Percentiles rank a stretch among this genome's conserved stretches.
Conservation (phyloP, 1,140 invertebrate genomes). For the Drosophila kurseongensis region DNA sequence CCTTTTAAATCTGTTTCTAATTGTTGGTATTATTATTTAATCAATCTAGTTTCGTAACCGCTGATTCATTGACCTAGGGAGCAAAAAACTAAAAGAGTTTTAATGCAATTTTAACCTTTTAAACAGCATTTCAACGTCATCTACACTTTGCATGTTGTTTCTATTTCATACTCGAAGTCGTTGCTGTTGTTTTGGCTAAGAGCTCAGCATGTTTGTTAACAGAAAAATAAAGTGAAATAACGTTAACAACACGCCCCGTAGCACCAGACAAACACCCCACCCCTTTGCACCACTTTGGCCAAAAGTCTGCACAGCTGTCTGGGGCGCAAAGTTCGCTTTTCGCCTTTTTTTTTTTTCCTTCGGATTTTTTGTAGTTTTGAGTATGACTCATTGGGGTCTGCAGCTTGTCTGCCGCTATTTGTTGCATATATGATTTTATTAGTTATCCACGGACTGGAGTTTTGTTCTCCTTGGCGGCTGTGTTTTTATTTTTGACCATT, state of each 20-base stretch:
- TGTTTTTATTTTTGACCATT: slow-evolving; percentile 16
- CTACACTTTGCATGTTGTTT: slow-evolving; percentile 62
- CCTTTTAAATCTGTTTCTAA: not conserved
- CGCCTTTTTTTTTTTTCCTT: slow-evolving; percentile 3
- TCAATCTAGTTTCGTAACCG: slow-evolving; percentile 7
- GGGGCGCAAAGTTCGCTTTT: slow-evolving; percentile 62
- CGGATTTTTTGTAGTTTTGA: slow-evolving; percentile 15
- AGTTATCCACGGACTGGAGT: slow-evolving; percentile 51
- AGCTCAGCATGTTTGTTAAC: slow-evolving; percentile 65
- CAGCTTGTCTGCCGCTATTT: slow-evolving; percentile 72
- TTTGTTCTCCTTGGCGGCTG: slow-evolving; percentile 41
- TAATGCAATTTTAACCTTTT: slow-evolving; percentile 47
- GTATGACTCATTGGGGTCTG: slow-evolving; percentile 77
- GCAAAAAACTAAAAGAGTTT: slow-evolving; percentile 23
- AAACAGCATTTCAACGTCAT: slow-evolving; percentile 21
- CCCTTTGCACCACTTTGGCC: slow-evolving; percentile 2
- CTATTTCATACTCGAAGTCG: slow-evolving; percentile 20
- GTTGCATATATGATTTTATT: slow-evolving; percentile 83
- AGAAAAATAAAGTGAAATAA: slow-evolving; percentile 34
- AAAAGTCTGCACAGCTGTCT: slow-evolving; percentile 77
- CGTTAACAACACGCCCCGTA: slow-evolving; percentile 63
- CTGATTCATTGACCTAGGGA: slow-evolving; percentile 31
- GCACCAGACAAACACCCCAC: slow-evolving; percentile 61
- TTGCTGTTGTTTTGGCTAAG: slow-evolving; percentile 51
- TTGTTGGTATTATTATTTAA: slow-evolving; percentile 7